Percentiles rank a stretch among this genome's conserved stretches.
Evolutionary conservation across 2,797 vertebrate species (phyloP).

Genomic region (Nannoperca obscura): DNA sequence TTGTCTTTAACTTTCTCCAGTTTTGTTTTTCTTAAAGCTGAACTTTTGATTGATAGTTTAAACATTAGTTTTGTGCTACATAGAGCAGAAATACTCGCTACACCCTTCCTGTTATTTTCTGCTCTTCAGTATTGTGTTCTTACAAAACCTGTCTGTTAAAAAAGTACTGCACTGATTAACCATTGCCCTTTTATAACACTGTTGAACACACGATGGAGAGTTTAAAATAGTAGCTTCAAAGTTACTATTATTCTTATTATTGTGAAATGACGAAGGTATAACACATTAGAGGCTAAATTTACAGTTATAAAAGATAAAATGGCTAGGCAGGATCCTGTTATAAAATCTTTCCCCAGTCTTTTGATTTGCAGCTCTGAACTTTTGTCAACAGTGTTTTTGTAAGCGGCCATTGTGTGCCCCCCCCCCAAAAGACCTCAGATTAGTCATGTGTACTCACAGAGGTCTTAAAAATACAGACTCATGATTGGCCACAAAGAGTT

Average conservation of each 20-base stretch:
- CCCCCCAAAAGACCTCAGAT: background rate
- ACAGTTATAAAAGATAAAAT: background rate
- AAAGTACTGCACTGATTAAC: background rate
- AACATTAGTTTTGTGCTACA: background rate
- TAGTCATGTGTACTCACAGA: conserved; percentile 44
- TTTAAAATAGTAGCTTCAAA: background rate
- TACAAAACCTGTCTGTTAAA: background rate
- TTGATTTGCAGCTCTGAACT: background rate
- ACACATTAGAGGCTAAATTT: background rate
- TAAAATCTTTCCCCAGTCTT: background rate
- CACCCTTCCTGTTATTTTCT: background rate
- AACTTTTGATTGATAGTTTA: background rate
- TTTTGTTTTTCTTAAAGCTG: background rate
- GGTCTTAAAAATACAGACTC: conserved; percentile 7
- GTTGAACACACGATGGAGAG: too few species aligned
- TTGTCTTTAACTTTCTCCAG: too few species aligned
- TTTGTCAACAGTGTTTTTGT: conserved; percentile 6
- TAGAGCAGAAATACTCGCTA: background rate
- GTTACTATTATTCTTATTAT: background rate
- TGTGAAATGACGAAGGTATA: background rate
- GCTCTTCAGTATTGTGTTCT: background rate
- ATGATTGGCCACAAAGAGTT: conserved; percentile 14
- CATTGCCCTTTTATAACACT: background rate
- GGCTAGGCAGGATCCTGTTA: background rate
- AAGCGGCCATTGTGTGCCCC: background rate